Evolutionary conservation across 2,797 vertebrate genomes (phyloP).

Genomic region (Prunella strophiata): DNA sequence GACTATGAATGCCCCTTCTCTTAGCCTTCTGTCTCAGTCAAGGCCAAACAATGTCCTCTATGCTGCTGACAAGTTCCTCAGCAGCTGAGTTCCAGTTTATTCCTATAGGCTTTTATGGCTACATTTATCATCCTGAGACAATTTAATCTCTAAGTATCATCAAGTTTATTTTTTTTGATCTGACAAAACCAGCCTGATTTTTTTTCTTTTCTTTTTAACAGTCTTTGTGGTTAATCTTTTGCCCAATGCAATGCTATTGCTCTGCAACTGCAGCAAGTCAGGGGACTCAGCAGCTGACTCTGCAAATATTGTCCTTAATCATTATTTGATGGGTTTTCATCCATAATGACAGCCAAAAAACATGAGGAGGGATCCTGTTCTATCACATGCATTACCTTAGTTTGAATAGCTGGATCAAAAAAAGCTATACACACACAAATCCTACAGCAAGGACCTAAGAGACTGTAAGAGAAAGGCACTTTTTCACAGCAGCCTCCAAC

Average conservation of each 20-base stretch:
- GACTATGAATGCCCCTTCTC: neutral
- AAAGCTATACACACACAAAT: neutral
- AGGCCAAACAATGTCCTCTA: constrained; percentile 11
- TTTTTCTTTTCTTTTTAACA: constrained; percentile 41
- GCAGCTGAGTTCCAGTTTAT: constrained; percentile 33
- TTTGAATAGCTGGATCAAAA: neutral
- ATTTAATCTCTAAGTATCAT: constrained; percentile 57
- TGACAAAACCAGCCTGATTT: constrained; percentile 17
- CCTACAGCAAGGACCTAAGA: neutral
- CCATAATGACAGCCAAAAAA: constrained; percentile 10
- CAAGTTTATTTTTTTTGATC: constrained; percentile 54
- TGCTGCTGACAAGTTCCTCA: neutral
- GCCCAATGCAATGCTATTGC: neutral
- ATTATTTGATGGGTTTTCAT: constrained; percentile 22
- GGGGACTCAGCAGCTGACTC: constrained; percentile 39
- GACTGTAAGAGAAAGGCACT: neutral
- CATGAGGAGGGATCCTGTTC: neutral
- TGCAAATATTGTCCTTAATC: constrained; percentile 43
- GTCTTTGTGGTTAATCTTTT: constrained; percentile 59
- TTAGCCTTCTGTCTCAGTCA: neutral
- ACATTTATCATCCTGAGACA: constrained; percentile 51
- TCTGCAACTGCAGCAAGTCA: constrained; percentile 31
- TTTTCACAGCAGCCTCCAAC: neutral
- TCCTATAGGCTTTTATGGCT: constrained; percentile 55
- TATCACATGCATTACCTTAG: neutral